phyloP scores from a whole-genome alignment of 2,113 vertebrate genomes.

The Castor canadensis region DNA sequence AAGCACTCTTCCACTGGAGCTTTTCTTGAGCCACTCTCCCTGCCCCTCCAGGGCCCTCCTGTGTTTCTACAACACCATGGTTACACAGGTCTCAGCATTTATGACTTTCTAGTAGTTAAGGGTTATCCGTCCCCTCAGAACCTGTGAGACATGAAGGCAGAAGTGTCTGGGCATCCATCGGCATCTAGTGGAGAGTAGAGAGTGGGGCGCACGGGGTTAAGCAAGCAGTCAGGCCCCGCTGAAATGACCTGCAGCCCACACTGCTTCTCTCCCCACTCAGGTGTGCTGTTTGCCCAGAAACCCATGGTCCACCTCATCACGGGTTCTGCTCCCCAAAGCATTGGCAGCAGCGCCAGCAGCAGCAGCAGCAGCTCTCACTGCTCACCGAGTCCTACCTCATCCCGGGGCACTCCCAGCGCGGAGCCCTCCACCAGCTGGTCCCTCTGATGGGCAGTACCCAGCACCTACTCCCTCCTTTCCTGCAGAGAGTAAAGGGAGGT shows the following conservation, averaged over 20 bases:
- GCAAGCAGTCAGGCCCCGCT: background rate
- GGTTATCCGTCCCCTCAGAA: background rate
- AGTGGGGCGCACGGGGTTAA: background rate
- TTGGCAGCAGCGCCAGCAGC: conserved; percentile 76
- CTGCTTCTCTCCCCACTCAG: conserved; percentile 61
- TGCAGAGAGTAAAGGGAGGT: conserved; percentile 45
- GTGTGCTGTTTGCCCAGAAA: conserved; percentile 90
- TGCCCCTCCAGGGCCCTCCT: background rate
- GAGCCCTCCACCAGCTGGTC: conserved; percentile 91
- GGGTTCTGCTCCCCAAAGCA: conserved; percentile 83
- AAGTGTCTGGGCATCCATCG: background rate
- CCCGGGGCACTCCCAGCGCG: conserved; percentile 85
- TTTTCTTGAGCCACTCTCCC: background rate
- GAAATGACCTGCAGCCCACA: background rate
- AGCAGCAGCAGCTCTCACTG: conserved; percentile 84
- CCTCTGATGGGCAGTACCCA: conserved; percentile 79
- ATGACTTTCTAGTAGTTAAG: background rate
- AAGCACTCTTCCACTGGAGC: background rate
- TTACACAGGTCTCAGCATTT: background rate
- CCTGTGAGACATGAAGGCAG: background rate
- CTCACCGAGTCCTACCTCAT: conserved; percentile 88
- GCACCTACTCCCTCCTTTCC: conserved; percentile 62
- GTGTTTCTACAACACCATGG: background rate
- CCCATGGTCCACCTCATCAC: conserved; percentile 87
- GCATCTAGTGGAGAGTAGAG: rapidly evolving